Percentiles rank a stretch among this genome's conserved stretches.
Evolutionary conservation across 2,888 invertebrate species (phyloP).

Genomic region (Cordilura impudica): DNA sequence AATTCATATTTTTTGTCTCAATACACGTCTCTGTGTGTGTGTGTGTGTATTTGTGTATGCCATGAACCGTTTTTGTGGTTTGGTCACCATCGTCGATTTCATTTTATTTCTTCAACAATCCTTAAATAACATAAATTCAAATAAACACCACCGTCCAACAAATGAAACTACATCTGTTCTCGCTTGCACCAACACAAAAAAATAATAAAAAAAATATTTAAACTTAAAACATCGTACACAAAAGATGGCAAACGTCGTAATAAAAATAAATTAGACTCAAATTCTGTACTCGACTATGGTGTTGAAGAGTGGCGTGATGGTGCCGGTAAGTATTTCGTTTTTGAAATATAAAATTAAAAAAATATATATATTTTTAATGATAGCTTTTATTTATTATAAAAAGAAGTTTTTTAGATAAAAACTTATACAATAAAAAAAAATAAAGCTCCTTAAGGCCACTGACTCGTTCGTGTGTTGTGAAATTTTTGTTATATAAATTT

Average conservation of each 20-base stretch:
- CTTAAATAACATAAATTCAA: slow-evolving; percentile 61
- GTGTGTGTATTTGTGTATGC: slow-evolving; percentile 16
- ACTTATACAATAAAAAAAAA: background rate
- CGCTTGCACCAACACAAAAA: slow-evolving; percentile 29
- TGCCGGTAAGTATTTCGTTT: slow-evolving; percentile 67
- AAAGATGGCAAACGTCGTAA: slow-evolving; percentile 77
- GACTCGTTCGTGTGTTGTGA: too few relatives aligned
- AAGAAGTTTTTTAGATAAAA: slow-evolving; percentile 21
- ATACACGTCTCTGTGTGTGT: background rate
- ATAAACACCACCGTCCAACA: slow-evolving; percentile 52
- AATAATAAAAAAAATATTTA: slow-evolving; percentile 61
- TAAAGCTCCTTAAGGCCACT: background rate
- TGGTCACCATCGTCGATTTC: slow-evolving; percentile 58
- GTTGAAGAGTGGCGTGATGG: slow-evolving; percentile 87
- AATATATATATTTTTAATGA: slow-evolving; percentile 48
- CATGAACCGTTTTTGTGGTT: slow-evolving; percentile 36
- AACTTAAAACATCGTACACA: slow-evolving; percentile 51
- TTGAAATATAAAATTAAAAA: slow-evolving; percentile 38
- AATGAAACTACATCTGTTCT: slow-evolving; percentile 43
- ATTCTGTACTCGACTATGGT: slow-evolving; percentile 83
- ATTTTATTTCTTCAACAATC: slow-evolving; percentile 57
- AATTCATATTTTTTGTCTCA: background rate
- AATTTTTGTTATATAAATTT: too few relatives aligned
- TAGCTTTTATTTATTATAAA: slow-evolving; percentile 39
- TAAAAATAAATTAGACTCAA: slow-evolving; percentile 80